These are phyloP conservation scores for Nymphalis urticae DNA, from an alignment of 2,888 invertebrate genomes.

Conservation along the genomic window DNA sequence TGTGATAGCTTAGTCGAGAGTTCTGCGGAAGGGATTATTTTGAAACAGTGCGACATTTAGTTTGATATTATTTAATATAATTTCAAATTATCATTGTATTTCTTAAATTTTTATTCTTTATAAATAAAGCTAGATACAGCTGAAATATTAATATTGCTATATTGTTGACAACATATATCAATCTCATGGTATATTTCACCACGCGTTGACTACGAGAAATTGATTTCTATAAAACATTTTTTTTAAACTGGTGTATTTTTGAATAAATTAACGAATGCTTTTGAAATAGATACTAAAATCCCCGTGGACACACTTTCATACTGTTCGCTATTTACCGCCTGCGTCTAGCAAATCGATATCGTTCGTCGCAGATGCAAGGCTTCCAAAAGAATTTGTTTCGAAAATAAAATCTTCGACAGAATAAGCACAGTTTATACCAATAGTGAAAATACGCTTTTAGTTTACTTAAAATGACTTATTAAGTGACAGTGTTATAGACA, in stretches of 20 bases:
- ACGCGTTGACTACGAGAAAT: too few relatives aligned
- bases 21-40: conserved; percentile 53
- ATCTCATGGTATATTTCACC: too few relatives aligned
- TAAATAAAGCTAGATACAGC: too few relatives aligned
- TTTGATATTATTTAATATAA: too few relatives aligned
- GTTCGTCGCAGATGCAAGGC: conserved; percentile 59
- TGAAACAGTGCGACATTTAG: conserved; percentile 31
- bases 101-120: too few relatives aligned
- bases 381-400: conserved; percentile 34
- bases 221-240: background rate
- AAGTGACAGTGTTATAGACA: background rate
- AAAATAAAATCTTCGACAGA: conserved; percentile 25
- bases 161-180: too few relatives aligned
- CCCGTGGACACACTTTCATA: conserved; percentile 67
- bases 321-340: conserved; percentile 69
- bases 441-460: conserved; percentile 14
- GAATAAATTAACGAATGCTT: conserved; percentile 40
- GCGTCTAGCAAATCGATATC: conserved; percentile 70
- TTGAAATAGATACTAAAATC: conserved; percentile 52
- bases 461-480: background rate
- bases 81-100: too few relatives aligned
- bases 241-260: background rate
- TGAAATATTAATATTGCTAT: too few relatives aligned
- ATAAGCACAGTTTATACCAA: background rate
- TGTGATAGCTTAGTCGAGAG: conserved; percentile 71